Conservation (phyloP, 2,888 invertebrate genomes). For the Daptonema setosum region DNA sequence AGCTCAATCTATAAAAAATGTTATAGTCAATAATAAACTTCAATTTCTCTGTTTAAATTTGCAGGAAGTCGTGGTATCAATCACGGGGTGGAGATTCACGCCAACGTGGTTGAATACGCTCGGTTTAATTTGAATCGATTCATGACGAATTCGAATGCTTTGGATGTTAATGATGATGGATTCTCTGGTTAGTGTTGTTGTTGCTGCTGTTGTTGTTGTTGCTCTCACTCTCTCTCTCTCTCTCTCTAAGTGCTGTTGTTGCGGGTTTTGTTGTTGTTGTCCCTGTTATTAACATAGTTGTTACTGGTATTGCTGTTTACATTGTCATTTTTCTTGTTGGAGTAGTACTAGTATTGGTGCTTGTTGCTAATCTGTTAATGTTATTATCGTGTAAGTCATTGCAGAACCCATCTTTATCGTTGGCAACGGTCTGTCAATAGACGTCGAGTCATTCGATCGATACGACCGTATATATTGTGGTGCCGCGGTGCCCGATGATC, state of each 20-base stretch:
- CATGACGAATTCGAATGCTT: slow-evolving; percentile 31
- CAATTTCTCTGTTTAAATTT: slow-evolving; percentile 8
- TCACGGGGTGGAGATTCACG: slow-evolving; percentile 60
- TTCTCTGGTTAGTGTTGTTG: slow-evolving; percentile 6
- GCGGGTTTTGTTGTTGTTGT: too few species aligned
- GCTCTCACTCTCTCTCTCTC: too few species aligned
- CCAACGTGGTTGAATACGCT: slow-evolving; percentile 51
- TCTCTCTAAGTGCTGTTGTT: too few species aligned
- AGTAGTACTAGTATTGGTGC: too few species aligned
- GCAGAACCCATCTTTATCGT: slow-evolving; percentile 13
- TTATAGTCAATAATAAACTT: too few species aligned
- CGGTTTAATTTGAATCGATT: slow-evolving; percentile 39
- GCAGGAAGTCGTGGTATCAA: slow-evolving; percentile 47
- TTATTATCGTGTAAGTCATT: too few species aligned
- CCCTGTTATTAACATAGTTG: too few species aligned
- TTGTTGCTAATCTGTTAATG: too few species aligned
- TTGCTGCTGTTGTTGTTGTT: too few species aligned
- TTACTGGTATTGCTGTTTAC: too few species aligned
- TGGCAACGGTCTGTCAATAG: slow-evolving; percentile 46
- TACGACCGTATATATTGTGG: slow-evolving; percentile 78
- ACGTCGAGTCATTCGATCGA: slow-evolving; percentile 37
- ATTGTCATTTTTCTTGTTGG: too few species aligned
- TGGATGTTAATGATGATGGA: slow-evolving; percentile 12
- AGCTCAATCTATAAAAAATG: too few species aligned
- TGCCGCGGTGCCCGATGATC: slow-evolving; percentile 51